These are phyloP conservation scores for Tadarida brasiliensis DNA, from an alignment of 2,797 vertebrate species.

Conservation along the genomic window DNA sequence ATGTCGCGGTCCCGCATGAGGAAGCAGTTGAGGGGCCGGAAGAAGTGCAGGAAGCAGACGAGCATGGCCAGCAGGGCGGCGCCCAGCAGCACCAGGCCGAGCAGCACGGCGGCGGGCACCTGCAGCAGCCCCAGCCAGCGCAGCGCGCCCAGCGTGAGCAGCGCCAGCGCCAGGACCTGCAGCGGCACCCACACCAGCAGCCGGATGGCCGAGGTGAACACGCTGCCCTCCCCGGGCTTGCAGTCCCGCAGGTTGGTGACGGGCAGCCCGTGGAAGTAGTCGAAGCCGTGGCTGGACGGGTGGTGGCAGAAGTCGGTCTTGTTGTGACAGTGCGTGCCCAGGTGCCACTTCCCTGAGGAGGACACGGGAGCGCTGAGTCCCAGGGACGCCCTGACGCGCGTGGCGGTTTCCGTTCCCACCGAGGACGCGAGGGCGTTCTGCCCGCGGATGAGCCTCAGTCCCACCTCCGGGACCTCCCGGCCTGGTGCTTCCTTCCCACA, in stretches of 20 bases:
- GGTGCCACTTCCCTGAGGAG: conserved; percentile 95
- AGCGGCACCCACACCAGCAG: conserved; percentile 70
- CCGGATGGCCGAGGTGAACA: conserved; percentile 84
- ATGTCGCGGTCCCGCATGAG: conserved; percentile 90
- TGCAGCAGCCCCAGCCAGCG: conserved; percentile 79
- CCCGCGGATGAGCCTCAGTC: too few relatives aligned
- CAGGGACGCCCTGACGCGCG: fast-evolving
- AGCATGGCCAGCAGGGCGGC: background rate
- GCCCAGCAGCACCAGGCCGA: conserved; percentile 66
- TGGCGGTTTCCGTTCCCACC: too few relatives aligned
- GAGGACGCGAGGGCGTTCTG: too few relatives aligned
- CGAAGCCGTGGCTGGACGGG: conserved; percentile 92
- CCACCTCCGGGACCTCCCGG: too few relatives aligned
- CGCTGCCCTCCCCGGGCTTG: conserved; percentile 89
- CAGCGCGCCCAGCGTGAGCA: conserved; percentile 83
- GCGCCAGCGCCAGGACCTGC: conserved; percentile 36
- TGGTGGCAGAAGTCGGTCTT: conserved; percentile 94
- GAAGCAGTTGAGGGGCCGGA: conserved; percentile 93
- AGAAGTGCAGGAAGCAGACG: conserved; percentile 83
- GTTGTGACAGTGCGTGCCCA: conserved; percentile 92
- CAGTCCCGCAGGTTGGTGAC: conserved; percentile 94
- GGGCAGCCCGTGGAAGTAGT: conserved; percentile 93
- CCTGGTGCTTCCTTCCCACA: background rate
- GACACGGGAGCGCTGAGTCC: background rate
- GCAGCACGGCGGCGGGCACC: conserved; percentile 59